Evolutionary conservation across 2,888 invertebrate genomes (phyloP).

Genomic region (Lamellibrachia satsuma): DNA sequence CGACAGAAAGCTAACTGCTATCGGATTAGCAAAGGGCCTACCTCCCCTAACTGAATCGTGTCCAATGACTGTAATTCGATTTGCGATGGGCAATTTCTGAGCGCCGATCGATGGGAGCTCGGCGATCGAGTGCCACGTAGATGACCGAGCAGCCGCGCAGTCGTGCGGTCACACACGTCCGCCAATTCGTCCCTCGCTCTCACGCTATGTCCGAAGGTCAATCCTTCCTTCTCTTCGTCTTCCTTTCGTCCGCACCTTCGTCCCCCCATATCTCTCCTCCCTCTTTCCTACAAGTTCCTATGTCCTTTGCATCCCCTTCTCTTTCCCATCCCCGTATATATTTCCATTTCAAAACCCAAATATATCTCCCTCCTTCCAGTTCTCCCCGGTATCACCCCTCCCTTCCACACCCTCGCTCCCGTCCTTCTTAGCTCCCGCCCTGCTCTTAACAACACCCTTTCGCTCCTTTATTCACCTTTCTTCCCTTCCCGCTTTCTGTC

Average conservation of each 20-base stretch:
- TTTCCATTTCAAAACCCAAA: no score
- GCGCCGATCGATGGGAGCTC: background rate
- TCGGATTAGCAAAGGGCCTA: background rate
- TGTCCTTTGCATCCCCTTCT: background rate
- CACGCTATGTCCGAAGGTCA: no score
- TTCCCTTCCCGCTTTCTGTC: no score
- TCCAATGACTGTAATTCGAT: background rate
- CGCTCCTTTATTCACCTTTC: no score
- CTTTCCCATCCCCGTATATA: background rate
- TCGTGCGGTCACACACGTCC: background rate
- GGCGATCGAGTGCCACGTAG: background rate
- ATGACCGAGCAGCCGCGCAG: background rate
- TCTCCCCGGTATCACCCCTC: no score
- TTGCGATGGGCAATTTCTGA: slow-evolving; percentile 1
- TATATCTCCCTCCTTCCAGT: no score
- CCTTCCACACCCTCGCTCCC: no score
- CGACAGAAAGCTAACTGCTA: background rate
- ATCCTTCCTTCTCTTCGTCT: no score
- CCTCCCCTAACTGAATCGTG: slow-evolving; percentile 5
- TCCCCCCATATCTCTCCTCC: background rate
- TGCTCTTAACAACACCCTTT: no score
- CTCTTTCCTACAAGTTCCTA: background rate
- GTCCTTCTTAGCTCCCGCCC: no score
- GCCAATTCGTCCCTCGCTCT: background rate
- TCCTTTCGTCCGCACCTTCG: background rate